These are phyloP conservation scores for Austrolebias charrua DNA, from an alignment of 2,797 vertebrate species.

Conservation along the genomic window DNA sequence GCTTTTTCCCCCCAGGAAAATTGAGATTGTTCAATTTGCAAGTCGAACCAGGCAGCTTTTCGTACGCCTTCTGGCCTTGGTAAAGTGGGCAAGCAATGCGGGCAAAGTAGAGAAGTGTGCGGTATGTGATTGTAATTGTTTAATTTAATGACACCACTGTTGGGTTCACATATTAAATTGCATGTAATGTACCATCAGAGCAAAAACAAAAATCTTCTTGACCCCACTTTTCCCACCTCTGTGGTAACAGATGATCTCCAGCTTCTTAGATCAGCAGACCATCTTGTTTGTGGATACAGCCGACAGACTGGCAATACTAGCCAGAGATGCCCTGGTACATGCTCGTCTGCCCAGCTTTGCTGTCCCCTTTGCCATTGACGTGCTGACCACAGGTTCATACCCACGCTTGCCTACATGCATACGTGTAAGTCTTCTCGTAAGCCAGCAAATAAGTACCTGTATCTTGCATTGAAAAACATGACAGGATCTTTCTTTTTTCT, in stretches of 20 bases:
- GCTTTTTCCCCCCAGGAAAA: conserved; percentile 85
- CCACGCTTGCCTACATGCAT: conserved; percentile 96
- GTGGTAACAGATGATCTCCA: conserved; percentile 92
- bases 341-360: conserved; percentile 97
- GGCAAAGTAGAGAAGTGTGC: conserved; percentile 99
- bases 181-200: too few relatives aligned
- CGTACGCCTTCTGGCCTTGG: conserved; percentile 92
- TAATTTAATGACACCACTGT: background rate
- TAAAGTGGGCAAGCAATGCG: conserved; percentile 99
- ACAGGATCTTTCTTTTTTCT: conserved; percentile 17
- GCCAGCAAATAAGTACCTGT: background rate
- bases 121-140: conserved; percentile 78
- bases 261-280: conserved; percentile 97
- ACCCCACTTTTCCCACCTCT: background rate
- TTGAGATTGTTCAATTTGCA: conserved; percentile 99
- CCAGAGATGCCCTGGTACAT: conserved; percentile 95
- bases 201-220: background rate
- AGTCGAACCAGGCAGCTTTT: conserved; percentile 97
- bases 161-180: background rate
- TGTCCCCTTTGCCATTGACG: conserved; percentile 97
- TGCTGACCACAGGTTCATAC: conserved; percentile 97
- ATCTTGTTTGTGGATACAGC: conserved; percentile 98
- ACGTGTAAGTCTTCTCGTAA: conserved; percentile 78
- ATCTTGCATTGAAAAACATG: background rate
- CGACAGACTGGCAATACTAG: conserved; percentile 92